Percentiles rank a stretch among this genome's conserved stretches.
These are phyloP conservation scores for Sesamia nonagrioides DNA, from an alignment of 1,140 invertebrate species.

Conservation along the genomic window DNA sequence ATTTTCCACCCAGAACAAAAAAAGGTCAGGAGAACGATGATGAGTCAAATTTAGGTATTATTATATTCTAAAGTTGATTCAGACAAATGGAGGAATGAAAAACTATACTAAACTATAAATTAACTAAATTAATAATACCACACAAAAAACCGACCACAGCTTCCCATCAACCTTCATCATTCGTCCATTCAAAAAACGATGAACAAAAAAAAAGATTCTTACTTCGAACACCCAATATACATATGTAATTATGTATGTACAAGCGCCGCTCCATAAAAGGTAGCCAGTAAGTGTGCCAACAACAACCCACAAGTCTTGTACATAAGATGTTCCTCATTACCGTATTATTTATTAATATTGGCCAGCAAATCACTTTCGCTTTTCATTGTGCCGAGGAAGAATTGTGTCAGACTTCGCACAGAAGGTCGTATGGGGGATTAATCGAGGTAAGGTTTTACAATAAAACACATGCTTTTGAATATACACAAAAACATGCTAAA, in stretches of 20 bases:
- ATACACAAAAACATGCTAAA: too few relatives aligned
- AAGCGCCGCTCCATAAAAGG: constrained; percentile 33
- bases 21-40: too few relatives aligned
- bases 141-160: background rate
- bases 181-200: background rate
- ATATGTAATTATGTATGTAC: too few relatives aligned
- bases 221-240: constrained; percentile 9
- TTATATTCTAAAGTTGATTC: too few relatives aligned
- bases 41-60: too few relatives aligned
- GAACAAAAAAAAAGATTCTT: background rate
- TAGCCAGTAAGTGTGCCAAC: constrained; percentile 32
- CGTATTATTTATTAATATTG: constrained; percentile 18
- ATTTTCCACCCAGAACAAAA: too few relatives aligned
- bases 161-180: background rate
- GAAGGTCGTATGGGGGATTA: too few relatives aligned
- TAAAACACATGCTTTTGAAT: too few relatives aligned
- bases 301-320: constrained; percentile 24
- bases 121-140: background rate
- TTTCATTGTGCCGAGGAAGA: constrained; percentile 2
- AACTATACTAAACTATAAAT: too few relatives aligned
- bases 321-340: constrained; percentile 33
- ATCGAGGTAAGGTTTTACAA: too few relatives aligned
- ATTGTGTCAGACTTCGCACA: background rate
- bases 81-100: too few relatives aligned
- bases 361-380: constrained; percentile 27